Evolutionary conservation across 2,888 invertebrate genomes (phyloP).

Genomic region (Microplitis manilae): DNA sequence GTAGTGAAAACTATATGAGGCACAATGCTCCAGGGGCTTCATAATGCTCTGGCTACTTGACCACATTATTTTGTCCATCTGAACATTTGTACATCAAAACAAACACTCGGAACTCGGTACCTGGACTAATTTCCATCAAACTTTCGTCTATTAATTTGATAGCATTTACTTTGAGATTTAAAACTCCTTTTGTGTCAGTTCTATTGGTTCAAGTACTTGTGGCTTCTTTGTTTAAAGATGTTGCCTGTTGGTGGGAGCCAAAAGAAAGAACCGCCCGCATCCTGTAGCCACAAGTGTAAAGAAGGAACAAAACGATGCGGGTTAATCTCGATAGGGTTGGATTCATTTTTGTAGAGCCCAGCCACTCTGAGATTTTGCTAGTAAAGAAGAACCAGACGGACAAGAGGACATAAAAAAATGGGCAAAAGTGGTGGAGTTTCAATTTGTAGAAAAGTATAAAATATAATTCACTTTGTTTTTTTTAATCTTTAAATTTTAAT

Average conservation of each 20-base stretch:
- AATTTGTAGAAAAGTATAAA: constrained; percentile 54
- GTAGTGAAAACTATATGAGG: constrained; percentile 33
- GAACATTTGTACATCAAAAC: background rate
- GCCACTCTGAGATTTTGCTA: background rate
- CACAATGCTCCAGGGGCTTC: constrained; percentile 66
- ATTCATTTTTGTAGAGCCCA: background rate
- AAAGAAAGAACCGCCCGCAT: constrained; percentile 22
- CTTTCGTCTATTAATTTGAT: background rate
- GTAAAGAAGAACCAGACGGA: constrained; percentile 46
- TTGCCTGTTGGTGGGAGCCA: background rate
- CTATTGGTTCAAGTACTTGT: no score
- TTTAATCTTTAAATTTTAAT: constrained; percentile 62
- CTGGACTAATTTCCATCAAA: background rate
- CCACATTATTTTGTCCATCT: constrained; percentile 48
- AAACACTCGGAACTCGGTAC: background rate
- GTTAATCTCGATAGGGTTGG: background rate
- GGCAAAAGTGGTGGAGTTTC: constrained; percentile 45
- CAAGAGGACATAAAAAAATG: constrained; percentile 31
- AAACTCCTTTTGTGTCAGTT: background rate
- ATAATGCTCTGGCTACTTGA: constrained; percentile 59
- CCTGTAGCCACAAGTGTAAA: background rate
- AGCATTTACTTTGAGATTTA: background rate
- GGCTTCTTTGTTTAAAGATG: no score
- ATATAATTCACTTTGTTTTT: constrained; percentile 21
- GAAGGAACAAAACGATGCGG: constrained; percentile 28